phyloP scores from a whole-genome alignment of 2,888 invertebrate species.

The Dioctria rufipes region DNA sequence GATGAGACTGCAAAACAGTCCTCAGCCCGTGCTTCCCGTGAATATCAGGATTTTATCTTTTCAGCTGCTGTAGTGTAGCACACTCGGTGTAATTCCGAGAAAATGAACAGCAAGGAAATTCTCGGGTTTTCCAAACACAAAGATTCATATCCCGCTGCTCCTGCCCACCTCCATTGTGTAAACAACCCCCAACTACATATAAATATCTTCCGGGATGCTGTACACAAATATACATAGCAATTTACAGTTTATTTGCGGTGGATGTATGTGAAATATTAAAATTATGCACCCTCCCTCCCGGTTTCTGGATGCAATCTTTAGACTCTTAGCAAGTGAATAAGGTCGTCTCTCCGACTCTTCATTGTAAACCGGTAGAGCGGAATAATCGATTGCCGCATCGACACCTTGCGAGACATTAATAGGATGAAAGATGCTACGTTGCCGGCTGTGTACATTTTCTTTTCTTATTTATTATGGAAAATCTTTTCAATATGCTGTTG shows the following conservation, averaged over 20 bases:
- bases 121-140: background rate
- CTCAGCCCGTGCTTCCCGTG: too few species aligned
- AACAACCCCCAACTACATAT: too few species aligned
- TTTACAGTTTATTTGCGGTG: conserved; percentile 28
- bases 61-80: too few species aligned
- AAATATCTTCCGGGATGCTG: background rate
- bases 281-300: conserved; percentile 9
- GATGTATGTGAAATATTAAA: conserved; percentile 37
- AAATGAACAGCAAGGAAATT: conserved; percentile 15
- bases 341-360: conserved; percentile 9
- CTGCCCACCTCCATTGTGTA: too few species aligned
- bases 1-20: too few species aligned
- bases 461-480: conserved; percentile 24
- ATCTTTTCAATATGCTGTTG: conserved; percentile 33
- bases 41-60: too few species aligned
- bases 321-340: background rate
- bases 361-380: conserved; percentile 18
- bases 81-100: background rate
- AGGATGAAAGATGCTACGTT: conserved; percentile 36
- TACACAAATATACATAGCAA: background rate
- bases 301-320: too few species aligned
- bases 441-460: background rate
- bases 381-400: conserved; percentile 49
- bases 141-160: too few species aligned
- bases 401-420: conserved; percentile 43